A percentile compares a stretch with the other conserved stretches of the same genome.
Evolutionary conservation across 2,113 vertebrate genomes (phyloP).

Genomic region (Phaetusa simplex): DNA sequence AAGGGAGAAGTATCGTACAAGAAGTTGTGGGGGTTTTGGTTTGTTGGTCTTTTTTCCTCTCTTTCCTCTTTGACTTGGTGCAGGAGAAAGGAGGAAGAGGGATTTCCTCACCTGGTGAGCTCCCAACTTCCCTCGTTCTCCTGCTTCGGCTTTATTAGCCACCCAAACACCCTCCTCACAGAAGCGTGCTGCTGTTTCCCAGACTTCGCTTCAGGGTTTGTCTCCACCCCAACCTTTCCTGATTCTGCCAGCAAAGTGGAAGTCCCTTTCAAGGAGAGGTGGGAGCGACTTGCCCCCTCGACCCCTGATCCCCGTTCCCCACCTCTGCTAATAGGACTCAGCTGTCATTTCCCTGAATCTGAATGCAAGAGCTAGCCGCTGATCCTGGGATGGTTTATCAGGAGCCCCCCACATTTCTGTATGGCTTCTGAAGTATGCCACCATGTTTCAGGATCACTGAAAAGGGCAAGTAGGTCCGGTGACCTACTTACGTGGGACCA

Average conservation of each 20-base stretch:
- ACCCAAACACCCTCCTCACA: background rate
- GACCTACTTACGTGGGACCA: slow-evolving; percentile 18
- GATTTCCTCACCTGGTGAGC: background rate
- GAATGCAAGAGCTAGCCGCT: slow-evolving; percentile 12
- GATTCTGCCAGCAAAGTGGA: background rate
- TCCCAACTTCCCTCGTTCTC: background rate
- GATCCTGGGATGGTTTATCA: slow-evolving; percentile 42
- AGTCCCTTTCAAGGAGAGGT: background rate
- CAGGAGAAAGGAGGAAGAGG: background rate
- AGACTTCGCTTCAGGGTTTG: background rate
- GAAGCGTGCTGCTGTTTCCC: background rate
- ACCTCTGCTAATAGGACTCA: slow-evolving; percentile 7
- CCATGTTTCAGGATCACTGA: slow-evolving; percentile 57
- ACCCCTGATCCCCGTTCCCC: background rate
- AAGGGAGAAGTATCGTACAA: background rate
- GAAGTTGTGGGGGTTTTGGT: background rate
- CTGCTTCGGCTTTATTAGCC: background rate
- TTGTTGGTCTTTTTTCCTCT: background rate
- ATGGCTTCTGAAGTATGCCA: slow-evolving; percentile 32
- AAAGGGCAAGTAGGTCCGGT: slow-evolving; percentile 54
- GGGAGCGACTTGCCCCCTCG: background rate
- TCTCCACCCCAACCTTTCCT: background rate
- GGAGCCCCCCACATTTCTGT: background rate
- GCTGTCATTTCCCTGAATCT: slow-evolving; percentile 27
- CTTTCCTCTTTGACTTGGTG: background rate